Conservation (phyloP, 1,140 invertebrate genomes). For the Bombus polaris region DNA sequence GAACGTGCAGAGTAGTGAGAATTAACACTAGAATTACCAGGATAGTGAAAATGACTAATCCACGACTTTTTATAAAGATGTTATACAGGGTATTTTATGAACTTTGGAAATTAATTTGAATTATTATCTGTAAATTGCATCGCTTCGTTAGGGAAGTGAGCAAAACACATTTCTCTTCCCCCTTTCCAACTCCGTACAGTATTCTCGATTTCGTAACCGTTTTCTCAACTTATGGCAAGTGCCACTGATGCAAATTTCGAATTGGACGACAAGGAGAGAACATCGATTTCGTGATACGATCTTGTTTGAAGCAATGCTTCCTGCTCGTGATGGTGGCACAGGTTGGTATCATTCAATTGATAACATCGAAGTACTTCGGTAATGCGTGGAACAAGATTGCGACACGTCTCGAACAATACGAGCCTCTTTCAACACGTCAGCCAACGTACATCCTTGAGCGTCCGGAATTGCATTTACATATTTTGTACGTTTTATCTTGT, state of each 20-base stretch:
- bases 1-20: too few species aligned
- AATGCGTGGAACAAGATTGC: not conserved
- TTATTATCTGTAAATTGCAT: not conserved
- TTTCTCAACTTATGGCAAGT: too few species aligned
- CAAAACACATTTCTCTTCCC: not conserved
- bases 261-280: not conserved
- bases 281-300: conserved; percentile 1
- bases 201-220: not conserved
- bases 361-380: conserved; percentile 9
- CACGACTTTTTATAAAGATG: too few species aligned
- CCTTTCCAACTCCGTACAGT: not conserved
- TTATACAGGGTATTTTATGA: not conserved
- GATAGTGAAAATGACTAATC: too few species aligned
- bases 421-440: not conserved
- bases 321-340: not conserved
- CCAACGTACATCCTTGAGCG: not conserved
- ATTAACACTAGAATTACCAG: too few species aligned
- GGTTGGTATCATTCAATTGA: conserved; percentile 2
- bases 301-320: not conserved
- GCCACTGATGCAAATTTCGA: not conserved
- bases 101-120: not conserved
- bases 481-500: not conserved
- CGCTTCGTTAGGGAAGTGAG: not conserved
- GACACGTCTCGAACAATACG: not conserved
- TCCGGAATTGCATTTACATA: not conserved